phyloP scores from a whole-genome alignment of 2,113 vertebrate species.

The Siniperca knerii region DNA sequence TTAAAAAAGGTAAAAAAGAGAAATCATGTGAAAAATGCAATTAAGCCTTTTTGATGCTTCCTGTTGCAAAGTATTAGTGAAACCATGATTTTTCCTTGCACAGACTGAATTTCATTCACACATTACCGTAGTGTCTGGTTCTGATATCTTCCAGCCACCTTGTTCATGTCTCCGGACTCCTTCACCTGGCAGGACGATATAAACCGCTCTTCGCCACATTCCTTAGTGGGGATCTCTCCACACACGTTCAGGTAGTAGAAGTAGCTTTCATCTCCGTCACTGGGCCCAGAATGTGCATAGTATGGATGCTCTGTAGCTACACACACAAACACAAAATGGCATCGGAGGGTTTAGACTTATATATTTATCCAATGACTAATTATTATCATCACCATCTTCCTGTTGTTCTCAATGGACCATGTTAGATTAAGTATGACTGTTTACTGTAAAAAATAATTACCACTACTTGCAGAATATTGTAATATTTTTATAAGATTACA shows the following conservation, averaged over 20 bases:
- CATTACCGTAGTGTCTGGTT: conserved; percentile 92
- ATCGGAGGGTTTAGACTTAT: background rate
- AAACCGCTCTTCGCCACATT: conserved; percentile 73
- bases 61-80: too few species aligned
- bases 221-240: conserved; percentile 56
- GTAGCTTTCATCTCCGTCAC: conserved; percentile 83
- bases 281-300: conserved; percentile 64
- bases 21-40: too few species aligned
- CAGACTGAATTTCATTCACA: background rate
- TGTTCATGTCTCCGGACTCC: conserved; percentile 45
- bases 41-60: background rate
- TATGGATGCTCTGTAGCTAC: conserved; percentile 70
- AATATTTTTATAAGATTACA: too few species aligned
- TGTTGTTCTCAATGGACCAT: background rate
- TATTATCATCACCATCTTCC: background rate
- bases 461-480: too few species aligned
- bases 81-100: background rate
- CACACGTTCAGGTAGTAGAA: conserved; percentile 92
- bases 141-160: conserved; percentile 87
- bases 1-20: background rate
- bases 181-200: conserved; percentile 91
- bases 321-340: conserved; percentile 17
- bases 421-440: background rate
- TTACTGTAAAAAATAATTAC: too few species aligned
- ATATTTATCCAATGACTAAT: background rate